Percentiles rank a stretch among this genome's conserved stretches.
phyloP scores from a whole-genome alignment of 2,888 invertebrate species.

The Cheilosia urbana region DNA sequence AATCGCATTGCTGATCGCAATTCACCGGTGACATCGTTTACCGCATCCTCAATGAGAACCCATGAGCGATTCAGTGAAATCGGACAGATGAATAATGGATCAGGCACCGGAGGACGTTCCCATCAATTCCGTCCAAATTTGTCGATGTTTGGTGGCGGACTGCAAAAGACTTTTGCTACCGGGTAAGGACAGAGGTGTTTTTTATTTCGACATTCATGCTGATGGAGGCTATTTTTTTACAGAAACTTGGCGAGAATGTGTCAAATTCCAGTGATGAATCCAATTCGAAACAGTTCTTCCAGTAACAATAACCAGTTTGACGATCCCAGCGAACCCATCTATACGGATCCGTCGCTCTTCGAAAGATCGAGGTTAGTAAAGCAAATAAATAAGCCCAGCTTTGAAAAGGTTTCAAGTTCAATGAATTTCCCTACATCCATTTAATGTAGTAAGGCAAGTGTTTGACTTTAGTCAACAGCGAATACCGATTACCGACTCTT shows the following conservation, averaged over 20 bases:
- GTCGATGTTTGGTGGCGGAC: slow-evolving; percentile 88
- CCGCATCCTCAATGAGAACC: slow-evolving; percentile 84
- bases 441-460: too few relatives aligned
- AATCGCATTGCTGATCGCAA: slow-evolving; percentile 86
- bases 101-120: slow-evolving; percentile 78
- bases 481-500: too few relatives aligned
- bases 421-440: too few relatives aligned
- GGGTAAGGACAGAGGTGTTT: slow-evolving; percentile 83
- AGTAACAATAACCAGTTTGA: slow-evolving; percentile 86
- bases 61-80: slow-evolving; percentile 83
- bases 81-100: slow-evolving; percentile 81
- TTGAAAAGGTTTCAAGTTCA: too few relatives aligned
- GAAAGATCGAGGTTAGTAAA: slow-evolving; percentile 89
- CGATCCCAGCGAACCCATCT: slow-evolving; percentile 96
- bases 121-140: slow-evolving; percentile 81
- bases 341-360: slow-evolving; percentile 95
- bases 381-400: too few relatives aligned
- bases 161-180: slow-evolving; percentile 89
- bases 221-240: not conserved
- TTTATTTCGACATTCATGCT: slow-evolving; percentile 4
- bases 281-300: slow-evolving; percentile 84
- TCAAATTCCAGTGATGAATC: slow-evolving; percentile 84
- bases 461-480: too few relatives aligned
- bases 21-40: slow-evolving; percentile 83
- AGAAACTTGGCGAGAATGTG: slow-evolving; percentile 84